Conservation (phyloP, 1,140 invertebrate genomes). For the Papilio polyxenes region DNA sequence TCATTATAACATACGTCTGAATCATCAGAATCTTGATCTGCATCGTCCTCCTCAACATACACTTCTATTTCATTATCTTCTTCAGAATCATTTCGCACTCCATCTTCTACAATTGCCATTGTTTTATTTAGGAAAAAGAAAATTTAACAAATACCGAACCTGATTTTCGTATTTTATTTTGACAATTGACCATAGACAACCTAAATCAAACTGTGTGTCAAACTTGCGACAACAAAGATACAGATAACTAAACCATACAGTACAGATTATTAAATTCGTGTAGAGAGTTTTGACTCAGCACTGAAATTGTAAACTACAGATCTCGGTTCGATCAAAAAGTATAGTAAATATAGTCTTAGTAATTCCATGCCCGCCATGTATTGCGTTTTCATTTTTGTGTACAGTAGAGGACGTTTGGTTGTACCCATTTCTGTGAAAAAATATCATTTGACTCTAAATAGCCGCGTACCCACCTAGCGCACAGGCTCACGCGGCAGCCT, state of each 20-base stretch:
- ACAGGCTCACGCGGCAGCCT: too few relatives aligned
- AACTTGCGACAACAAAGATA: background rate
- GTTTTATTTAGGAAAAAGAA: slow-evolving; percentile 32
- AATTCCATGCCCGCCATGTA: too few relatives aligned
- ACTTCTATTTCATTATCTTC: slow-evolving; percentile 77
- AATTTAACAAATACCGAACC: slow-evolving; percentile 15
- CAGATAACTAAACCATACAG: background rate
- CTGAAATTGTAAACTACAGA: too few relatives aligned
- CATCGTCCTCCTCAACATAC: slow-evolving; percentile 72
- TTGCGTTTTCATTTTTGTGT: too few relatives aligned
- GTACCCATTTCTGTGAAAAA: too few relatives aligned
- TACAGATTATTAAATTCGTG: too few relatives aligned
- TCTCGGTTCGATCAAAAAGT: too few relatives aligned
- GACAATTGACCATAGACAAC: slow-evolving; percentile 23
- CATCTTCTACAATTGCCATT: slow-evolving; percentile 77
- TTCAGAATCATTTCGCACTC: slow-evolving; percentile 74
- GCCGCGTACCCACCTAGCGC: too few relatives aligned
- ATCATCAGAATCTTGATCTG: slow-evolving; percentile 70
- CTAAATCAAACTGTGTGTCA: background rate
- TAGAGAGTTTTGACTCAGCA: too few relatives aligned
- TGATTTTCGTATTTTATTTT: slow-evolving; percentile 23
- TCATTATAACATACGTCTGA: slow-evolving; percentile 65
- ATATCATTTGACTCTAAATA: too few relatives aligned
- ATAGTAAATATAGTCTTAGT: too few relatives aligned
- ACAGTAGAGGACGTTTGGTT: too few relatives aligned